phyloP scores from a whole-genome alignment of 2,797 vertebrate species.

The Peromyscus nudipes region DNA sequence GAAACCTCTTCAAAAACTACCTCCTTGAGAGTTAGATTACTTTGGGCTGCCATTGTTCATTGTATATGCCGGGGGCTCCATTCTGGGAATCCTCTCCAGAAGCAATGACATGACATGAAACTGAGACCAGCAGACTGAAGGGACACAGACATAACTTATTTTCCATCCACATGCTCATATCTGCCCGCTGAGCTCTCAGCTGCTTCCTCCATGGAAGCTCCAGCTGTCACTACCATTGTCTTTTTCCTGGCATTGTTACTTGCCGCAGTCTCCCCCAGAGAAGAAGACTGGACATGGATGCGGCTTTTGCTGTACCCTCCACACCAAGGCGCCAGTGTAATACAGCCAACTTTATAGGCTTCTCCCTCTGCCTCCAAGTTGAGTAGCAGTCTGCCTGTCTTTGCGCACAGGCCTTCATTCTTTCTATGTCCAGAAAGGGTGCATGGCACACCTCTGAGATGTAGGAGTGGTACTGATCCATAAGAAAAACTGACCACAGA shows the following conservation, averaged over 20 bases:
- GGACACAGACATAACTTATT: not conserved
- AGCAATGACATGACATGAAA: not conserved
- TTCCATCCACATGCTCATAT: not conserved
- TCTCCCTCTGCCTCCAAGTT: not conserved
- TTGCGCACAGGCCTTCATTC: not conserved
- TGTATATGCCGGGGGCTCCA: not conserved
- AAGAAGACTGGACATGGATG: not conserved
- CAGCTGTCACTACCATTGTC: not conserved
- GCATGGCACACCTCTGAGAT: not conserved
- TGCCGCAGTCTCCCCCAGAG: not conserved
- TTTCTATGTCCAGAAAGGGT: not conserved
- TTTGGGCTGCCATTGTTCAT: not conserved
- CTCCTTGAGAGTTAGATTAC: not conserved
- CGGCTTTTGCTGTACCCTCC: not conserved
- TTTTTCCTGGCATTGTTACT: not conserved
- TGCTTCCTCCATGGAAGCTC: not conserved
- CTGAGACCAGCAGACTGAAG: not conserved
- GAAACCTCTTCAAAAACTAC: not conserved
- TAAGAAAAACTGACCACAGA: not conserved
- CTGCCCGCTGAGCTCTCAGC: not conserved
- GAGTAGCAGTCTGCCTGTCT: not conserved
- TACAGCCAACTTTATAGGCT: fast-evolving
- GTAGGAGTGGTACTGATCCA: no score
- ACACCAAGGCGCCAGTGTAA: not conserved
- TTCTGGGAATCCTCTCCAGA: not conserved